Percentiles rank a stretch among this genome's conserved stretches.
Conservation (phyloP, 2,888 invertebrate species). For the Patella depressa region DNA sequence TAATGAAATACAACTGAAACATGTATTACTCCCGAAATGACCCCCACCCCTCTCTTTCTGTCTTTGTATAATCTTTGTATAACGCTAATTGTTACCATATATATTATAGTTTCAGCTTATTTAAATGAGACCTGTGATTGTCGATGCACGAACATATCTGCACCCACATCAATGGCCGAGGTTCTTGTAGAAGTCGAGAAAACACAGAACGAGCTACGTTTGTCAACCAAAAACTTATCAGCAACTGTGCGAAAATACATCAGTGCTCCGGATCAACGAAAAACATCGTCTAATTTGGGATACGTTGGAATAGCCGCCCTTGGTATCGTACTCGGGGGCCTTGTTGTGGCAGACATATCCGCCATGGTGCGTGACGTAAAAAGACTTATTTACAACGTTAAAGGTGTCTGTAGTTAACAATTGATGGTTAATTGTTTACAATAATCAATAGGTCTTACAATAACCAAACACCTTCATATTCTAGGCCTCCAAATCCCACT, state of each 20-base stretch:
- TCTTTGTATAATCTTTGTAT: too few relatives aligned
- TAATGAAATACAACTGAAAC: too few relatives aligned
- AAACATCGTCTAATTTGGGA: conserved; percentile 15
- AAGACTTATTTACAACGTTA: neutral
- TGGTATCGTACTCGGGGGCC: conserved; percentile 19
- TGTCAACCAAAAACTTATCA: conserved; percentile 23
- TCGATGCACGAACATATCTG: neutral
- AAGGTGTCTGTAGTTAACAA: neutral
- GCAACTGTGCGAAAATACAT: conserved; percentile 22
- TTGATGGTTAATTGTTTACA: too few relatives aligned
- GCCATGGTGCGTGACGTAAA: neutral
- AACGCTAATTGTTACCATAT: too few relatives aligned
- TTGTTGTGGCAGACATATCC: conserved; percentile 13
- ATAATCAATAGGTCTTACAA: too few relatives aligned
- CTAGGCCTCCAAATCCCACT: too few relatives aligned
- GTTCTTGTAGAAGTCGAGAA: conserved; percentile 19
- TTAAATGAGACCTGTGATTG: neutral
- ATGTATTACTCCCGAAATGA: too few relatives aligned
- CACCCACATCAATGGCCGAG: conserved; percentile 8
- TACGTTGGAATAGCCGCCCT: conserved; percentile 17
- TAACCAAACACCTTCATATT: too few relatives aligned
- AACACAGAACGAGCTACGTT: conserved; percentile 21
- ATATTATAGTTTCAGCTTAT: neutral
- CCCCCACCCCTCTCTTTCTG: too few relatives aligned
- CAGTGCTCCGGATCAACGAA: conserved; percentile 25